Evolutionary conservation across 2,797 vertebrate species (phyloP).

Genomic region (Mus caroli): DNA sequence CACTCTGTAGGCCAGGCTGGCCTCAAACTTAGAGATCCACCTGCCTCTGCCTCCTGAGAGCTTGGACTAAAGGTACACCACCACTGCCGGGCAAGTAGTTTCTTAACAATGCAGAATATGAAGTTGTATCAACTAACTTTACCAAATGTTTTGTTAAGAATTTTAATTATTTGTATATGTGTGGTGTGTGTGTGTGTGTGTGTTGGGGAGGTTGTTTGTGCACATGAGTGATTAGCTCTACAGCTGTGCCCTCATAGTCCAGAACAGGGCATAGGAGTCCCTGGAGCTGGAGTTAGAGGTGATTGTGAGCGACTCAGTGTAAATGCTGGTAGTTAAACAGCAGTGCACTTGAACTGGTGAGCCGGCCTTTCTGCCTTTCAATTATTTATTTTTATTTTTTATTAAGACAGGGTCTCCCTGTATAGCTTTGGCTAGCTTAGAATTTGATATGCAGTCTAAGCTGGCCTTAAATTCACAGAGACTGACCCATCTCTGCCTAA

Average conservation of each 20-base stretch:
- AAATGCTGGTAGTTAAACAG: neutral
- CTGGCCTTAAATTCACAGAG: neutral
- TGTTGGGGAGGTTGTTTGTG: neutral
- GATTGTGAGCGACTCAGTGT: neutral
- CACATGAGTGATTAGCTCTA: neutral
- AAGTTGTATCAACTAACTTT: conserved; percentile 9
- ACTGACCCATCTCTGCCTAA: neutral
- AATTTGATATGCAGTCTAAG: neutral
- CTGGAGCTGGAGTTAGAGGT: neutral
- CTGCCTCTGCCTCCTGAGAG: too few relatives aligned
- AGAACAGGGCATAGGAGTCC: neutral
- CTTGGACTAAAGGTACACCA: too few relatives aligned
- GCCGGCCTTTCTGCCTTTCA: neutral
- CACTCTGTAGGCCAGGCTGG: too few relatives aligned
- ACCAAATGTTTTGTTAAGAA: neutral
- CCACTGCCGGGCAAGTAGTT: neutral
- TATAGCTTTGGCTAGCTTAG: neutral
- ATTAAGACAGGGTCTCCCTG: neutral
- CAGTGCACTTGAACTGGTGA: neutral
- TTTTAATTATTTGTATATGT: neutral
- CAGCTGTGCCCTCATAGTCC: neutral
- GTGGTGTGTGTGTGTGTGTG: neutral
- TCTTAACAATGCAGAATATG: conserved; percentile 33
- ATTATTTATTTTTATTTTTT: neutral
- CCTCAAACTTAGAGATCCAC: too few relatives aligned